Percentiles rank a stretch among this genome's conserved stretches.
Evolutionary conservation across 2,888 invertebrate genomes (phyloP).

Genomic region (Drosophila mulleri): DNA sequence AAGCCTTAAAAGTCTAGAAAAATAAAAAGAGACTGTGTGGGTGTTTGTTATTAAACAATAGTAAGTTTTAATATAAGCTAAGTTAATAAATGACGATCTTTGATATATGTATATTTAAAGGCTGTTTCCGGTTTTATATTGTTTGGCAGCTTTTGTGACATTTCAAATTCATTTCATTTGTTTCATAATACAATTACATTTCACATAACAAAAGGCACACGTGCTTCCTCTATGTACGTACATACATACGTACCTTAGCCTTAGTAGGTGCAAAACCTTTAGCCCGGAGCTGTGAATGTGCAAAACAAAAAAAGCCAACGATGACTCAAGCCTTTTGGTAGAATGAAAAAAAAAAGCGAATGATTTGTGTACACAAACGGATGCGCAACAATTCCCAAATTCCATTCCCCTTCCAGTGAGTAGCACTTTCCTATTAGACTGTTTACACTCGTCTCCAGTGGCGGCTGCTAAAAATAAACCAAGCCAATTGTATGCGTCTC

Average conservation of each 20-base stretch:
- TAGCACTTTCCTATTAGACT: slow-evolving; percentile 43
- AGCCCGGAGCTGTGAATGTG: slow-evolving; percentile 11
- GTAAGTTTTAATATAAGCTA: background rate
- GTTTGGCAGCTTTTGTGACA: slow-evolving; percentile 9
- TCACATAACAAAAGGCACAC: slow-evolving; percentile 32
- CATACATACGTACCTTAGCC: background rate
- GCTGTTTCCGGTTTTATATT: background rate
- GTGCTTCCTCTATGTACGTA: slow-evolving; percentile 28
- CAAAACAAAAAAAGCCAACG: slow-evolving; percentile 18
- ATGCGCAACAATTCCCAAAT: slow-evolving; percentile 26
- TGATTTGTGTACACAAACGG: slow-evolving; percentile 32
- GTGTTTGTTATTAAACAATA: slow-evolving; percentile 49
- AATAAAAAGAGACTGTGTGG: slow-evolving; percentile 17
- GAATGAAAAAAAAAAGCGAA: slow-evolving; percentile 6
- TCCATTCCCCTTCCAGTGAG: slow-evolving; percentile 12
- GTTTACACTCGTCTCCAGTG: slow-evolving; percentile 41
- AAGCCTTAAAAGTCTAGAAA: background rate
- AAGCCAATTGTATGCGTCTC: slow-evolving; percentile 23
- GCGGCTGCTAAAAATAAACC: slow-evolving; percentile 42
- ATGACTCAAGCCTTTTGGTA: slow-evolving; percentile 47
- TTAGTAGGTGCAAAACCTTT: slow-evolving; percentile 20
- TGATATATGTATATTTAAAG: background rate
- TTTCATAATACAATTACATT: slow-evolving; percentile 61
- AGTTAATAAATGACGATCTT: background rate
- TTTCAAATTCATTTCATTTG: slow-evolving; percentile 19